These are phyloP conservation scores for Spisula subtruncata DNA, from an alignment of 2,888 invertebrate species.

Conservation along the genomic window DNA sequence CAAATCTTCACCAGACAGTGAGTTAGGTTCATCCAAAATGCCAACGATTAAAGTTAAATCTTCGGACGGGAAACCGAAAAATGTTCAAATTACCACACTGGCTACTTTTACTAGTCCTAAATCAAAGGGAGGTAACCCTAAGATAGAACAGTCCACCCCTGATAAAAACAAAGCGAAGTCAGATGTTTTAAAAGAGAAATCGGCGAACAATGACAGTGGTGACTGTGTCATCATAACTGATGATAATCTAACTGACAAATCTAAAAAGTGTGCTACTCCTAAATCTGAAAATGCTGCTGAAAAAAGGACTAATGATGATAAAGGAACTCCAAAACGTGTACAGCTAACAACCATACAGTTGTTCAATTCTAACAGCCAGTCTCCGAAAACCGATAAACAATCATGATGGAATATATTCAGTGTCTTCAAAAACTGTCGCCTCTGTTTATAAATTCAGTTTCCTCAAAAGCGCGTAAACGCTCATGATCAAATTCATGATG, in stretches of 20 bases:
- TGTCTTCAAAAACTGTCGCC: no score
- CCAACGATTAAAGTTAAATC: slow-evolving; percentile 58
- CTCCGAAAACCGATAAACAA: slow-evolving; percentile 41
- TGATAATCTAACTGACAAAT: background rate
- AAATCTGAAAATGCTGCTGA: slow-evolving; percentile 35
- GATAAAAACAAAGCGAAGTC: slow-evolving; percentile 12
- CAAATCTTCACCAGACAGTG: slow-evolving; percentile 1
- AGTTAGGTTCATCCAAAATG: slow-evolving; percentile 28
- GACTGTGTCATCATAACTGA: slow-evolving; percentile 42
- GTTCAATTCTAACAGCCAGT: slow-evolving; percentile 49
- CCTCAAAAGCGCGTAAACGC: no score
- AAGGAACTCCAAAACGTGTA: slow-evolving; percentile 64
- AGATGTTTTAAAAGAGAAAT: slow-evolving; percentile 43
- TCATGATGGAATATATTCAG: slow-evolving; percentile 16
- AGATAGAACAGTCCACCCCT: background rate
- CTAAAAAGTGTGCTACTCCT: slow-evolving; percentile 18
- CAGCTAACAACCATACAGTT: slow-evolving; percentile 65
- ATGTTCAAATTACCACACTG: slow-evolving; percentile 72
- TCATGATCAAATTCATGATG: slow-evolving; percentile 13
- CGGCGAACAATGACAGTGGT: background rate
- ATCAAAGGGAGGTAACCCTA: slow-evolving; percentile 39
- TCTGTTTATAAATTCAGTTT: no score
- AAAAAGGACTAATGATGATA: slow-evolving; percentile 43
- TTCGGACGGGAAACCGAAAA: slow-evolving; percentile 66
- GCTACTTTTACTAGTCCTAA: slow-evolving; percentile 64